Conservation (phyloP, 1,140 invertebrate species). For the Carcinoscorpius rotundicauda region DNA sequence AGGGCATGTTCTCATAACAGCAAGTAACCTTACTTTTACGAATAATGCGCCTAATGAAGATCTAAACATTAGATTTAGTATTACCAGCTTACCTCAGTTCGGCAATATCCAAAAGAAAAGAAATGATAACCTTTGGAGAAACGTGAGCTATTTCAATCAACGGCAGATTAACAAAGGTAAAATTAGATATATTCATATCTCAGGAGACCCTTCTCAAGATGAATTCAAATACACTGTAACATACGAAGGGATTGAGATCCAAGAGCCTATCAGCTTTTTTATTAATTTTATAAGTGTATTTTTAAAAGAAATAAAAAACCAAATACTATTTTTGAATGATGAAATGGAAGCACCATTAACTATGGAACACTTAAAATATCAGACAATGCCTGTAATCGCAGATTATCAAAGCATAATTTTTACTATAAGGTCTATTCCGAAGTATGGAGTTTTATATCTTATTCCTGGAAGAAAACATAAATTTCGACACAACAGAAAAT, state of each 20-base stretch:
- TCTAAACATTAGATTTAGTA: constrained; percentile 42
- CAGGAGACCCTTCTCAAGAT: constrained; percentile 10
- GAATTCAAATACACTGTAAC: no score
- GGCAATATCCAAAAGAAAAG: constrained; percentile 35
- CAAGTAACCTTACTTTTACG: constrained; percentile 67
- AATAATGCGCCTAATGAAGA: constrained; percentile 64
- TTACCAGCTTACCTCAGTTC: constrained; percentile 31
- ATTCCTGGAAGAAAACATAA: no score
- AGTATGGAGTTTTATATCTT: constrained; percentile 26
- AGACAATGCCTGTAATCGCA: constrained; percentile 55
- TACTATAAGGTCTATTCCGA: constrained; percentile 35
- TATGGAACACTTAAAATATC: constrained; percentile 47
- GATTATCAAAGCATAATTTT: constrained; percentile 50
- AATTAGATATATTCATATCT: constrained; percentile 36
- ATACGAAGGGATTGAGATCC: no score
- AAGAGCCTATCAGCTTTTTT: no score
- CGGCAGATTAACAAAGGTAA: constrained; percentile 48
- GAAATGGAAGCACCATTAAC: constrained; percentile 49
- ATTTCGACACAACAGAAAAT: constrained; percentile 7
- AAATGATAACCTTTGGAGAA: constrained; percentile 46
- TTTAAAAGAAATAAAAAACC: constrained; percentile 22
- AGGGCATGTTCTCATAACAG: constrained; percentile 54
- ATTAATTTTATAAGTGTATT: no score
- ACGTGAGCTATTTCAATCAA: constrained; percentile 62
- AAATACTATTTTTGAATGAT: constrained; percentile 47